Base-by-base conservation (phyloP, 1,140 invertebrate species). In the Nautilus pompilius region DNA sequence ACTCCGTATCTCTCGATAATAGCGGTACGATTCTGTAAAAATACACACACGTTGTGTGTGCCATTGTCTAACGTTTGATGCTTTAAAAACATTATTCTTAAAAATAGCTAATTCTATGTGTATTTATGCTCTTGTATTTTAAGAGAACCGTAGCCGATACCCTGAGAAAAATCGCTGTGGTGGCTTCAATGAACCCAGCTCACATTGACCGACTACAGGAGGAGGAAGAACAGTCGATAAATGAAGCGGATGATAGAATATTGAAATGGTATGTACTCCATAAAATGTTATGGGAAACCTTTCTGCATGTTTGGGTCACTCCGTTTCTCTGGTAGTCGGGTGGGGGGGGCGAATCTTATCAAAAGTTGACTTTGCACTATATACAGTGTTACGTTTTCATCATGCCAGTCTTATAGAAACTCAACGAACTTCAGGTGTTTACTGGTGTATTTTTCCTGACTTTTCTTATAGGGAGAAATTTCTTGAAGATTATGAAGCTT, bases 401-500 rank as follows among this genome's bases (percentile, higher is more conserved):
- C 32, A 22, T 6, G 5, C 20, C 5, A 24, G 6, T 28, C 5
- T 8, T 32, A 10, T 55, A 45, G 22, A 22, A 24, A 29, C 30
- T 48, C 13, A 20, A 10, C 33, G 1, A 20, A 46, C 30, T 33
- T 54, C 54, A 61, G 28, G 24, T 26, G 54, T 45, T 49, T 20
- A 62, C 17, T 63, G 17, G 8, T 46, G 10, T 53, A 5, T 28
- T n/a, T 24, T 32, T 34, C 20, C 13, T 45, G 26, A 2, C 24
- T 28, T 36, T 4, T 5, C 8, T 54, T 15, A 41, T 77, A 83
- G 82, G 74, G 54, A 78, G 49, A 77, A 77, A 61, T 83, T 79
- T 59, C 77, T 74, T 59, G 59, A 65, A 57, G 84, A 85, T 63
- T 85, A 84, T 67, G 65, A 71, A 32, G 69, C 66, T 26, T 66